Evolutionary conservation across 2,797 vertebrate species (phyloP).

Genomic region (Acropternis orthonyx): DNA sequence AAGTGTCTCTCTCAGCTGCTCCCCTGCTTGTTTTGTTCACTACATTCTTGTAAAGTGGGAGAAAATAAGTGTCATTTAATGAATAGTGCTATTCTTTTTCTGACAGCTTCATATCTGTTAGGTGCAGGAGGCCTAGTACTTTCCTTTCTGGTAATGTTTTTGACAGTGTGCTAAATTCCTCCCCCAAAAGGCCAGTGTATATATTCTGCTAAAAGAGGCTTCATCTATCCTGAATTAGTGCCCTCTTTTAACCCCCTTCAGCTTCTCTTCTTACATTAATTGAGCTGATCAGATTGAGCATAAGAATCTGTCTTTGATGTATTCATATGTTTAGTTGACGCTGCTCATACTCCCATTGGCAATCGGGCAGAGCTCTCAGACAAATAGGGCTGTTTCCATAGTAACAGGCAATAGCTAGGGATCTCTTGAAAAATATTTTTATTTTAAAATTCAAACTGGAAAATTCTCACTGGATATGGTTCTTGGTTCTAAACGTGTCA

Average conservation of each 20-base stretch:
- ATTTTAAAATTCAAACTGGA: conserved; percentile 89
- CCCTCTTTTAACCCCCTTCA: conserved; percentile 92
- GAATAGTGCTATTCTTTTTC: conserved; percentile 97
- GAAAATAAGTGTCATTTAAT: conserved; percentile 98
- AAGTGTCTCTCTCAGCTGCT: conserved; percentile 93
- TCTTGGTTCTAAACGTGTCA: conserved; percentile 82
- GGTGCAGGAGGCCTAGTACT: conserved; percentile 90
- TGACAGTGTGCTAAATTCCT: conserved; percentile 93
- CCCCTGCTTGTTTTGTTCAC: conserved; percentile 92
- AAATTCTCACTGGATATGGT: conserved; percentile 85
- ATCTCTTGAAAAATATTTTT: conserved; percentile 92
- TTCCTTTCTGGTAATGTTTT: conserved; percentile 91
- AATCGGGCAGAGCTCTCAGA: conserved; percentile 84
- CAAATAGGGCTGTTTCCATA: conserved; percentile 95
- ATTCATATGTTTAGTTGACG: conserved; percentile 85
- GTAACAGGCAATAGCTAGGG: conserved; percentile 90
- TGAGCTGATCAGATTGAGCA: conserved; percentile 92
- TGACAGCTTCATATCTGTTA: conserved; percentile 98
- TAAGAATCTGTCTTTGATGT: conserved; percentile 91
- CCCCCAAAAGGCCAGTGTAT: conserved; percentile 83
- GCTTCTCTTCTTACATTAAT: conserved; percentile 92
- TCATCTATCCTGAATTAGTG: conserved; percentile 85
- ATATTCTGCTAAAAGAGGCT: conserved; percentile 84
- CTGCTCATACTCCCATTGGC: conserved; percentile 83
- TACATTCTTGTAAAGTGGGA: conserved; percentile 96